Evolutionary conservation across 1,140 invertebrate species (phyloP).

Genomic region (Protaetia brevitarsis): DNA sequence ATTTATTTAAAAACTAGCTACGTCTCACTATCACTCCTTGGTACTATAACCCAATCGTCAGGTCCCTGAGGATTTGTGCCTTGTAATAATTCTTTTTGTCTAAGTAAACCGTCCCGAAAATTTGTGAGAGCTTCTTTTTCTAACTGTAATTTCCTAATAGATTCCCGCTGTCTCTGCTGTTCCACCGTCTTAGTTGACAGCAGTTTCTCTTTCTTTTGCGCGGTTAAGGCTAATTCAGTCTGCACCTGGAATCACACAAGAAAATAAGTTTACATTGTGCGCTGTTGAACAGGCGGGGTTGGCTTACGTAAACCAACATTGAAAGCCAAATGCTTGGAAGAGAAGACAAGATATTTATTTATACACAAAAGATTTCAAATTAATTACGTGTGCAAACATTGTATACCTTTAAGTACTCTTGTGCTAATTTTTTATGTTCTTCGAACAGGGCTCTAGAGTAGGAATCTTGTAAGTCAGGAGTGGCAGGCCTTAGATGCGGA

Average conservation of each 20-base stretch:
- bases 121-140: constrained; percentile 61
- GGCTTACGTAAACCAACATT: background rate
- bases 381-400: too few species aligned
- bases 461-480: constrained; percentile 71
- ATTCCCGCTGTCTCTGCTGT: constrained; percentile 60
- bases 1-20: constrained; percentile 4
- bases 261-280: too few species aligned
- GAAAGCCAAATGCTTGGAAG: background rate
- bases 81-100: constrained; percentile 32
- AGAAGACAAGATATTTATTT: background rate
- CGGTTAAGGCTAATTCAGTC: constrained; percentile 70
- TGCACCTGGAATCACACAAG: constrained; percentile 58
- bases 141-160: constrained; percentile 60
- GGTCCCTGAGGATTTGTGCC: constrained; percentile 18
- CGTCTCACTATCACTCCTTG: constrained; percentile 33
- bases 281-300: background rate
- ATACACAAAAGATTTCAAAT: background rate
- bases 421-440: constrained; percentile 76
- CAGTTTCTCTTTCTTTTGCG: constrained; percentile 66
- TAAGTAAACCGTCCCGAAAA: constrained; percentile 36
- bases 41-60: constrained; percentile 50
- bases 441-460: constrained; percentile 80
- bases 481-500: constrained; percentile 72
- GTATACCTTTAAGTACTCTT: constrained; percentile 69
- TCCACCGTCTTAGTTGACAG: constrained; percentile 63